Base-by-base conservation (phyloP, 1,140 invertebrate genomes). In the Dreissena polymorpha region DNA sequence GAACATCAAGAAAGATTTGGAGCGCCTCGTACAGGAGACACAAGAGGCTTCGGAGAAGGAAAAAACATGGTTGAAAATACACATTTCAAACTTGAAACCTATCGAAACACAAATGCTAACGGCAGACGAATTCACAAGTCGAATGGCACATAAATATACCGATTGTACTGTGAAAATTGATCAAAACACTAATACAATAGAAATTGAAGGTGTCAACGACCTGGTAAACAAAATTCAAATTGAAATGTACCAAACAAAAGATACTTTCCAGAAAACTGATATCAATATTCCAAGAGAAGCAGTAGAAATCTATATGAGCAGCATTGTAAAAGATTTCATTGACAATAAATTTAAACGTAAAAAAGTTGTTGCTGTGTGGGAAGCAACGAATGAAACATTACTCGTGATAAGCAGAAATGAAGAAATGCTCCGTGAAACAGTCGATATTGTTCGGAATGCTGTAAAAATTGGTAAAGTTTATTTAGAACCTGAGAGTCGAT, bases 41-140 rank as follows among this genome's bases (percentile, higher is more conserved):
- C 70, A 77, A 12, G 86, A 74, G 14, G 86, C 78, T n/a, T 57
- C 60, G 49, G 75, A 85, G 53, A 70, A 71, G n/a, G 84, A 81
- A 57, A 83, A 70, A 18, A 73, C 85, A 50, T 39, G 77, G 64
- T 50, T 85, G 2, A 82, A 64, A 21, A 83, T 85, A 70, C 71
- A 74, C n/a, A 49, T 83, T 60, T 25, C 51, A 18, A 53, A 49
- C 3, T 68, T 83, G 21, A 57, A 70, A 23, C 53, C 21, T 7
- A 29, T 65, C 50, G 39, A 83, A 67, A 23, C 83, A 21, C 74
- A 70, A n/a, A 53, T 85, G 60, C 51, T 87, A 23, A 23, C 55
- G 7, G 77, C 70, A 25, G 27, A 72, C 14, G 65, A 64, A 6
- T 78, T 87, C 50, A 68, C n/a, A 14, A 21, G 29, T 10, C 27